Evolutionary conservation across 2,113 vertebrate species (phyloP).

Genomic region (Peromyscus californicus): DNA sequence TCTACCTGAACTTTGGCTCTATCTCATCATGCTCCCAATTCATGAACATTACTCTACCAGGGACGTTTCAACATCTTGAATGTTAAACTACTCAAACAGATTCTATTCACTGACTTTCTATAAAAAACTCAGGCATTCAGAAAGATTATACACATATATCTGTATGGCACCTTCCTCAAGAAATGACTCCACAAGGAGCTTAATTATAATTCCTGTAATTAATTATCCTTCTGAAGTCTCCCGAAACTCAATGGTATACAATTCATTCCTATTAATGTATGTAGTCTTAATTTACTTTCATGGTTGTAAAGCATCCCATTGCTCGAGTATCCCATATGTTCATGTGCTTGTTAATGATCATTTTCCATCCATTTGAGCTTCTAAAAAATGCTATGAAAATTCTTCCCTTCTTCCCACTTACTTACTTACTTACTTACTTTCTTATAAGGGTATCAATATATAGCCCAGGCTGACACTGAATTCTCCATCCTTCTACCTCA

Average conservation of each 20-base stretch:
- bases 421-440: neutral
- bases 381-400: neutral
- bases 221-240: conserved; percentile 26
- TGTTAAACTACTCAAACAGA: conserved; percentile 20
- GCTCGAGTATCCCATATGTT: neutral
- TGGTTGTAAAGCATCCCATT: neutral
- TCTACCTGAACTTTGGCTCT: neutral
- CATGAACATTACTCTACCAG: neutral
- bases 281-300: conserved; percentile 20
- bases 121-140: conserved; percentile 36
- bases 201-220: neutral
- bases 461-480: neutral
- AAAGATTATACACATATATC: neutral
- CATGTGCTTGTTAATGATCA: neutral
- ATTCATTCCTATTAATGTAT: neutral
- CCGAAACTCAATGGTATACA: neutral
- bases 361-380: neutral
- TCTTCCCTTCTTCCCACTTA: neutral
- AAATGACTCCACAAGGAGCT: neutral
- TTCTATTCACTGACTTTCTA: conserved; percentile 41
- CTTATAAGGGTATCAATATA: no score
- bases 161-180: neutral
- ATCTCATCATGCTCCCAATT: neutral
- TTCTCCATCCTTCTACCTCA: neutral
- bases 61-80: conserved; percentile 8